phyloP scores from a whole-genome alignment of 2,888 invertebrate species.

The Camponotus fellah region DNA sequence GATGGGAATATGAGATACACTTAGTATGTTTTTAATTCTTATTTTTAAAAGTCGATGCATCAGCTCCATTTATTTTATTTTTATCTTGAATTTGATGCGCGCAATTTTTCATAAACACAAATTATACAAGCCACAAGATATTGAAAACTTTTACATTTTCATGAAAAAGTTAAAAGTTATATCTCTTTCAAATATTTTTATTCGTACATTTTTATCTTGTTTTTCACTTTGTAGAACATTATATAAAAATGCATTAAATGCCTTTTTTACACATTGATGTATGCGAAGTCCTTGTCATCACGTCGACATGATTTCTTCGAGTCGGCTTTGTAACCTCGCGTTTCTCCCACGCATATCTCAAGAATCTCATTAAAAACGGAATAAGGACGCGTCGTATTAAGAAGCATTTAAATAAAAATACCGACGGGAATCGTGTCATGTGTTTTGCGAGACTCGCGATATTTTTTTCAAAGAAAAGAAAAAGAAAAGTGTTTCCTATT shows the following conservation, averaged over 20 bases:
- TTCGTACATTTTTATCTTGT: neutral
- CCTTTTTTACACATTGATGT: neutral
- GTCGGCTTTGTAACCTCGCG: neutral
- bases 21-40: neutral
- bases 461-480: neutral
- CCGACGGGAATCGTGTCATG: neutral
- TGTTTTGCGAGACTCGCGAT: neutral
- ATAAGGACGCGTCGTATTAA: neutral
- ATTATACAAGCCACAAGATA: too few relatives aligned
- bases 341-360: neutral
- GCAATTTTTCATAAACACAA: neutral
- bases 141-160: neutral
- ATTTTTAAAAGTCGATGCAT: neutral
- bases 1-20: neutral
- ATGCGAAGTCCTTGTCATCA: neutral
- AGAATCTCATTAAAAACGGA: neutral
- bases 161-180: neutral
- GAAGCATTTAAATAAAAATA: conserved; percentile 1
- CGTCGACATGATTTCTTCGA: neutral
- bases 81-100: neutral
- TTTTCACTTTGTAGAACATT: neutral
- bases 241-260: neutral
- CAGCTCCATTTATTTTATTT: neutral
- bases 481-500: neutral
- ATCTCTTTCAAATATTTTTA: neutral